phyloP scores from a whole-genome alignment of 2,888 invertebrate genomes.

The Eupithecia vulgata region DNA sequence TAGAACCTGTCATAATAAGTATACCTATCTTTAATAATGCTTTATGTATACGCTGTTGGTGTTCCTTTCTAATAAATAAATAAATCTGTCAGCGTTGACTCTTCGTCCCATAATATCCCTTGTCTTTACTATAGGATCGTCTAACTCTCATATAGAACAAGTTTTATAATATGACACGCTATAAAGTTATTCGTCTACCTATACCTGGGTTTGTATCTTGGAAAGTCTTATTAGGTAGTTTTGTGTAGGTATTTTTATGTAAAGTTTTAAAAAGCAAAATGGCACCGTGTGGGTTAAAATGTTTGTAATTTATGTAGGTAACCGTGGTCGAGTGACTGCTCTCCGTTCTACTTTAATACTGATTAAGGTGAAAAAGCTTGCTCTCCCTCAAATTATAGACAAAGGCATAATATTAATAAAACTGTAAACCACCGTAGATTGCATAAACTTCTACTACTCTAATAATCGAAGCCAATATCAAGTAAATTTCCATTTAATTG shows the following conservation, averaged over 20 bases:
- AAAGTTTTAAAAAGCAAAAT: no score
- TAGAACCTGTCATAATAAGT: no score
- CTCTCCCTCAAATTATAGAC: not conserved
- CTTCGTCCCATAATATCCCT: not conserved
- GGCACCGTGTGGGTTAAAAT: no score
- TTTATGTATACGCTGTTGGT: no score
- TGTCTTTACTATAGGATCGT: not conserved
- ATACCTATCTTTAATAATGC: no score
- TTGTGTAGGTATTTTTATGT: no score
- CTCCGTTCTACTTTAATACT: not conserved
- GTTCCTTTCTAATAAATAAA: no score
- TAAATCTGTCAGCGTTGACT: not conserved
- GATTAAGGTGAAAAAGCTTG: not conserved
- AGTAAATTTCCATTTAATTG: constrained; percentile 56
- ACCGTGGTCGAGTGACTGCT: not conserved
- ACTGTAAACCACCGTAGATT: not conserved
- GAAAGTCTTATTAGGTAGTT: no score
- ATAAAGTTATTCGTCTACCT: no score
- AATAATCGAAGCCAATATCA: constrained; percentile 45
- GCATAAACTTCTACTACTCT: not conserved
- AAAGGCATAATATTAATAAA: not conserved
- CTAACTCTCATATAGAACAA: not conserved
- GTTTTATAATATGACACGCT: not conserved
- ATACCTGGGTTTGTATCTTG: no score
- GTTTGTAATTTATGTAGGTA: not conserved